phyloP scores from a whole-genome alignment of 1,140 invertebrate species.

The Neodiprion fabricii region DNA sequence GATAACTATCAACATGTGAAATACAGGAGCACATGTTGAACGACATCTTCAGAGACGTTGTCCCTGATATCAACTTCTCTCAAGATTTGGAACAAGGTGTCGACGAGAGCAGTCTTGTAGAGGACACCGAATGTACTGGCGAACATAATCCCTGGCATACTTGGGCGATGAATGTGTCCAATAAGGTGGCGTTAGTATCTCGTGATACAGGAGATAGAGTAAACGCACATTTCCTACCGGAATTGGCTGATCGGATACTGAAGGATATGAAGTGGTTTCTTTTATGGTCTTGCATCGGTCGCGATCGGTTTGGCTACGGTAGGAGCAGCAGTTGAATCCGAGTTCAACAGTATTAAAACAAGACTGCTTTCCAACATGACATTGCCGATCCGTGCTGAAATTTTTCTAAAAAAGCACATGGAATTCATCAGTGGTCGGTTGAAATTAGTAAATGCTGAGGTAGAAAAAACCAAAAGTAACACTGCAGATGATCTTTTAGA shows the following conservation, averaged over 20 bases:
- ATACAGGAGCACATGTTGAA: too few relatives aligned
- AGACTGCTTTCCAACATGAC: slow-evolving; percentile 23
- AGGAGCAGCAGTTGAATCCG: slow-evolving; percentile 21
- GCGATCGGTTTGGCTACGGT: slow-evolving; percentile 21
- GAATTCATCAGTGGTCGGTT: slow-evolving; percentile 25
- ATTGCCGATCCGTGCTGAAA: slow-evolving; percentile 26
- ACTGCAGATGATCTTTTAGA: neutral
- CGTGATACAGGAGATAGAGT: neutral
- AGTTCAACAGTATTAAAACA: slow-evolving; percentile 21
- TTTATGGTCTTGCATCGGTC: slow-evolving; percentile 18
- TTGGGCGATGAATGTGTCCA: neutral
- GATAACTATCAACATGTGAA: too few relatives aligned
- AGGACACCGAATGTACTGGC: neutral
- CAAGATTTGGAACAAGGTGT: too few relatives aligned
- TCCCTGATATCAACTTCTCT: too few relatives aligned
- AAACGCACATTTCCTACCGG: slow-evolving; percentile 16
- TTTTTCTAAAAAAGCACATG: slow-evolving; percentile 24
- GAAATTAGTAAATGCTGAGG: slow-evolving; percentile 2
- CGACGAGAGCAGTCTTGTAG: too few relatives aligned
- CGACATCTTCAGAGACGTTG: too few relatives aligned
- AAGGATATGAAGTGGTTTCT: slow-evolving; percentile 15
- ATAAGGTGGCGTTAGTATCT: neutral
- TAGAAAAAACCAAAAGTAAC: slow-evolving; percentile 13
- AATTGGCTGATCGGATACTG: slow-evolving; percentile 10
- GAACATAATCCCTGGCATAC: slow-evolving; percentile 2